phyloP scores from a whole-genome alignment of 1,140 invertebrate genomes.

The fruit fly (Drosophila melanogaster) region DNA sequence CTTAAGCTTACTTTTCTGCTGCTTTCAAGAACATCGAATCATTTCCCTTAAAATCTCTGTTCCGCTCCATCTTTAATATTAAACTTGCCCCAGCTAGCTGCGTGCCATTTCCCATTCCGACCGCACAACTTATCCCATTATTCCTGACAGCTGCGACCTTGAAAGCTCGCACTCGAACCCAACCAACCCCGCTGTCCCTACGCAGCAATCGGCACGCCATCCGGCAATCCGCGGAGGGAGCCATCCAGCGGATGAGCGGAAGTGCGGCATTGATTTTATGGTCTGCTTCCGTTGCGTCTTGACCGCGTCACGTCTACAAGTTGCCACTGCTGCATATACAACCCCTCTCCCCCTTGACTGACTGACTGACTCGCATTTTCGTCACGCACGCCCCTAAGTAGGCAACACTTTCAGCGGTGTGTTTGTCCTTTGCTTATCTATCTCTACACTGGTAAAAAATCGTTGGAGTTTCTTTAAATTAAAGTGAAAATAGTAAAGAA shows the following conservation, averaged over 20 bases:
- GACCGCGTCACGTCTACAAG: conserved; percentile 49
- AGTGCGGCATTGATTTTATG: conserved; percentile 64
- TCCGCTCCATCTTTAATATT: not conserved
- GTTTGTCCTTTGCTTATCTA: conserved; percentile 11
- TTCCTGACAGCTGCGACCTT: conserved; percentile 40
- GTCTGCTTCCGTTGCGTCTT: conserved; percentile 60
- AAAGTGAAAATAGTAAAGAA: no score
- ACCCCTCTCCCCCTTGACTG: not conserved
- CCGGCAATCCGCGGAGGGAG: conserved; percentile 1
- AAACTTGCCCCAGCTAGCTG: not conserved
- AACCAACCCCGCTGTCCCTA: conserved; percentile 20
- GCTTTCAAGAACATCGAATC: no score
- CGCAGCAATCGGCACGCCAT: conserved; percentile 43
- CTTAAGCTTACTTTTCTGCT: no score
- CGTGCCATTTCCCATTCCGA: not conserved
- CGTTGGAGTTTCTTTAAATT: not conserved
- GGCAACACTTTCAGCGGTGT: conserved; percentile 36
- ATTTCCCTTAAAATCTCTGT: not conserved
- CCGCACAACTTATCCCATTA: conserved; percentile 30
- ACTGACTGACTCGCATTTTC: conserved; percentile 26
- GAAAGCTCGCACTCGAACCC: conserved; percentile 1
- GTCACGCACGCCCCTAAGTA: conserved; percentile 59
- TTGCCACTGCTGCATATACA: conserved; percentile 1
- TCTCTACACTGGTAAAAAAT: conserved; percentile 7
- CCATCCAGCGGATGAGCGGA: conserved; percentile 12